These are phyloP conservation scores for Catocala nupta DNA, from an alignment of 2,888 invertebrate genomes.

Conservation along the genomic window DNA sequence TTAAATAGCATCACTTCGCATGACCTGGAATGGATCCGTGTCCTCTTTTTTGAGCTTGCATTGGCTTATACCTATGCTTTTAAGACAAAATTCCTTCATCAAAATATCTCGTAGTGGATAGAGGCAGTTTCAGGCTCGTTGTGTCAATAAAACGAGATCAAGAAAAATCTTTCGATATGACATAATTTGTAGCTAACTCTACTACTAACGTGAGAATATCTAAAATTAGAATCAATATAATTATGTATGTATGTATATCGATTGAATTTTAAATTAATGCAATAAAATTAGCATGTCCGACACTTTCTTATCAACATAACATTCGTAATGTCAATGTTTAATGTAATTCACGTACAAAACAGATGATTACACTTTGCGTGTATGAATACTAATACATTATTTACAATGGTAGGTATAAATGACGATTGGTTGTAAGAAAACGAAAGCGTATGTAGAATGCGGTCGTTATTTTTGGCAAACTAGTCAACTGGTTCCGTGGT, in stretches of 20 bases:
- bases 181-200: too few relatives aligned
- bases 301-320: conserved; percentile 33
- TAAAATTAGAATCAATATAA: not conserved
- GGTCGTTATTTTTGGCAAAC: not conserved
- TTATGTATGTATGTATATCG: not conserved
- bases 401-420: conserved; percentile 11
- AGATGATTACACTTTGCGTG: conserved; percentile 21
- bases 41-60: too few relatives aligned
- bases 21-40: too few relatives aligned
- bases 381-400: conserved; percentile 11
- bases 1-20: too few relatives aligned
- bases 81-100: too few relatives aligned
- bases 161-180: too few relatives aligned
- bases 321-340: conserved; percentile 33
- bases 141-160: too few relatives aligned
- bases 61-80: too few relatives aligned
- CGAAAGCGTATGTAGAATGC: conserved; percentile 28
- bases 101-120: too few relatives aligned
- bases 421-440: conserved; percentile 14
- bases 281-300: conserved; percentile 11
- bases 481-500: conserved; percentile 89
- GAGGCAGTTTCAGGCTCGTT: too few relatives aligned
- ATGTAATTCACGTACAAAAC: conserved; percentile 29
- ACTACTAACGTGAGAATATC: too few relatives aligned
- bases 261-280: conserved; percentile 4